These are phyloP conservation scores for Cheirogaleus medius DNA, from an alignment of 2,113 vertebrate species.

Conservation along the genomic window DNA sequence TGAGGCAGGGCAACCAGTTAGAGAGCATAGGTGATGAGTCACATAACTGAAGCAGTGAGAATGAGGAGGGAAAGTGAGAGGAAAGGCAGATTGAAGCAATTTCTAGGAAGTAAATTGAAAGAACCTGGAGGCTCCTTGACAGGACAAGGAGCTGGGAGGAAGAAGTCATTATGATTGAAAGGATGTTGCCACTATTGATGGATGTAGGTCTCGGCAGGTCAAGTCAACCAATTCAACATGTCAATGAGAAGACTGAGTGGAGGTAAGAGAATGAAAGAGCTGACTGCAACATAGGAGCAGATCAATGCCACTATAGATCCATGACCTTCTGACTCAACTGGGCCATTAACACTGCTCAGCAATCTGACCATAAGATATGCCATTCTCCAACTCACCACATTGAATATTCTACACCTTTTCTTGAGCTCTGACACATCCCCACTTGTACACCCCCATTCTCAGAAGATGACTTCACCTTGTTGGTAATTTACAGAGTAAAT, in stretches of 20 bases:
- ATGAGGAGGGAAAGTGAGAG: background rate
- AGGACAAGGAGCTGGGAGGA: background rate
- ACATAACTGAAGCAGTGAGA: background rate
- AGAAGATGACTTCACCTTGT: background rate
- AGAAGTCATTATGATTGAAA: background rate
- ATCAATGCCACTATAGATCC: background rate
- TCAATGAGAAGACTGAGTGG: background rate
- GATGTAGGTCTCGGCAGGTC: background rate
- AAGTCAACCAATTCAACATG: background rate
- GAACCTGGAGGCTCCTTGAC: background rate
- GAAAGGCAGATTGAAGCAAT: background rate
- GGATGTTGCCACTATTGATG: background rate
- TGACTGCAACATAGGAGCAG: background rate
- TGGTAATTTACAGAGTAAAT: slow-evolving; percentile 18
- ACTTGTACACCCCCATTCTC: background rate
- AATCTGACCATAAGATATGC: background rate
- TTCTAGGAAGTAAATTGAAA: background rate
- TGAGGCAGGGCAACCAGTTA: background rate
- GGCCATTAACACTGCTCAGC: background rate
- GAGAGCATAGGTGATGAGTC: background rate
- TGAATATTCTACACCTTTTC: background rate
- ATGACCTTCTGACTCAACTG: background rate
- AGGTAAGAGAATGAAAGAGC: background rate
- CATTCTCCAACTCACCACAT: background rate
- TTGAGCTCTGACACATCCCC: background rate